Evolutionary conservation across 2,888 invertebrate species (phyloP), one percentile per base, ranked within the genome.

Genomic region (Polymixis flavicincta): DNA sequence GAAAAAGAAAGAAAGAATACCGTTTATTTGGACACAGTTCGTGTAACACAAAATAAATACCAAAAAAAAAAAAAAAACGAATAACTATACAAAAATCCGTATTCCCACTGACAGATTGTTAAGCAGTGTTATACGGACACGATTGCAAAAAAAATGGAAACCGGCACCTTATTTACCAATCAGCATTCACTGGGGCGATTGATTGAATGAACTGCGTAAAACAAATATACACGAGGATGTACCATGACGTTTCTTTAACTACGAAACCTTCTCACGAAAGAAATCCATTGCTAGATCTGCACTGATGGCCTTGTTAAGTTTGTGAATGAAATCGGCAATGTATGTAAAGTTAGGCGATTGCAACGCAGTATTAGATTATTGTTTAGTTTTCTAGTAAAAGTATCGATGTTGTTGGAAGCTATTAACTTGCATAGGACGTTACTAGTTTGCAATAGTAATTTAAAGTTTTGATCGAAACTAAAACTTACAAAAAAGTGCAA

Each of bases 381-480:
- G 57, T 57, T 63, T 60, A 14, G 11, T 45, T 45, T 68, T 19
- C 37, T 71, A 60, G 76, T 87, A 48, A 72, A 80, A 82, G 77
- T 85, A 83, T 86, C 84, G 80, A 85, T 87, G 87, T 84, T 85
- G 88, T 88, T 89, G 85, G 83, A 89, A 87, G 88, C 90, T 91
- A 92, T 93, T 91, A 92, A 93, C 87, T 93, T 92, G 90, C 92
- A 93, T 91, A 90, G 91, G 86, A 76, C 75, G 89, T 83, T 83
- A 79, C 85, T 85, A 90, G 92, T 93, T 91, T 90, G 91, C 90
- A 89, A 88, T 90, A 92, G 93, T 94, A 94, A 95, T 95, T 94
- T 94, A 93, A 93, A 95, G 92, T 94, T 94, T 91, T 81, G 90
- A 88, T 89, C 84, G 89, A 89, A 90, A 90, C 83, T 88, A 89